Conservation (phyloP, 2,113 vertebrate species). For the Sinocyclocheilus anophthalmus region DNA sequence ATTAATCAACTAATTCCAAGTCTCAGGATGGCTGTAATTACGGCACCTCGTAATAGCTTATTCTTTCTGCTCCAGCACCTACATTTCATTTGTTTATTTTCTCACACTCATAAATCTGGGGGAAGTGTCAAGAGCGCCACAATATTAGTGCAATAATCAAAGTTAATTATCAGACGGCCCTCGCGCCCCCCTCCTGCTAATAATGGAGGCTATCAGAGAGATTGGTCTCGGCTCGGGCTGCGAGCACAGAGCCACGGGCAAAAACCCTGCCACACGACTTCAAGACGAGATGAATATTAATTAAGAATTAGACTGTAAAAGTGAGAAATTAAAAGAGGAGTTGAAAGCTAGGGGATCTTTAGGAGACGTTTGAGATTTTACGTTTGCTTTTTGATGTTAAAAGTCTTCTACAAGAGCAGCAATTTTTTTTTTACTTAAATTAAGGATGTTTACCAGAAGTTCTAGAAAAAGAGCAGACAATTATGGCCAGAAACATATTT, state of each 20-base stretch:
- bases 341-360: not conserved
- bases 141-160: slow-evolving; percentile 99
- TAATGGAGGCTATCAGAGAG: slow-evolving; percentile 81
- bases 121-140: slow-evolving; percentile 89
- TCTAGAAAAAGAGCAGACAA: not conserved
- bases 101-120: slow-evolving; percentile 96
- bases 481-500: not conserved
- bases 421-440: not conserved
- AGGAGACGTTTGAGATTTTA: not conserved
- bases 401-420: not conserved
- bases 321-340: not conserved
- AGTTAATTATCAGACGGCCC: slow-evolving; percentile 92
- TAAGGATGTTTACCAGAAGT: not conserved
- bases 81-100: slow-evolving; percentile 99
- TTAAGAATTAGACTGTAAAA: not conserved
- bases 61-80: slow-evolving; percentile 99
- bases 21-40: slow-evolving; percentile 96
- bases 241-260: slow-evolving; percentile 17
- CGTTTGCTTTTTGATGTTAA: not conserved
- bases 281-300: slow-evolving; percentile 18
- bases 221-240: slow-evolving; percentile 53
- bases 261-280: slow-evolving; percentile 11
- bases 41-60: slow-evolving; percentile 97
- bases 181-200: slow-evolving; percentile 74
- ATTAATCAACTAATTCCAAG: slow-evolving; percentile 91